phyloP scores from a whole-genome alignment of 2,797 vertebrate genomes.

The Capromys pilorides region DNA sequence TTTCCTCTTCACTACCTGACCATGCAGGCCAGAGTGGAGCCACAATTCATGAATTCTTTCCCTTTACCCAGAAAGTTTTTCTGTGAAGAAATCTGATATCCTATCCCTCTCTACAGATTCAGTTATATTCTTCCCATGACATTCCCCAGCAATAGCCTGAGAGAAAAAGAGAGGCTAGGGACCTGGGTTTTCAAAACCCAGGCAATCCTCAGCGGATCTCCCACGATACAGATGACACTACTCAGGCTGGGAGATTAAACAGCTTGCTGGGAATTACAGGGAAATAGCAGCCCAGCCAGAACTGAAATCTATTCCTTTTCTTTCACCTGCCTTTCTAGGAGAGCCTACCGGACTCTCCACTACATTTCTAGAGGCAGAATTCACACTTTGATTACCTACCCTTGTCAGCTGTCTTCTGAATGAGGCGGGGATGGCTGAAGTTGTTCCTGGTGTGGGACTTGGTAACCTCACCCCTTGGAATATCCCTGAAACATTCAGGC shows the following conservation, averaged over 20 bases:
- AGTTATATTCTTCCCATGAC: not conserved
- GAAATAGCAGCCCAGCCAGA: not conserved
- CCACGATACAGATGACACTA: not conserved
- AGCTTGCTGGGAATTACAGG: not conserved
- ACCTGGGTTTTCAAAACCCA: not conserved
- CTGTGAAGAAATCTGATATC: not conserved
- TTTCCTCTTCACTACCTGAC: not conserved
- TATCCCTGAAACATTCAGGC: not conserved
- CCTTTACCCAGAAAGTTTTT: not conserved
- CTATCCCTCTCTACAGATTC: not conserved
- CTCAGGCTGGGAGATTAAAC: not conserved
- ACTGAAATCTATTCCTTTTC: not conserved
- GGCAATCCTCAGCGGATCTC: not conserved
- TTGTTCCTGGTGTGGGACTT: not conserved
- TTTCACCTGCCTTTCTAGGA: not conserved
- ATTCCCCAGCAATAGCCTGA: not conserved
- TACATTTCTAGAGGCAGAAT: not conserved
- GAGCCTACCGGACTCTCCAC: not conserved
- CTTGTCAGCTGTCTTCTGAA: conserved; percentile 3
- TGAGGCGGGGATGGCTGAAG: not conserved
- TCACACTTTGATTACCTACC: not conserved
- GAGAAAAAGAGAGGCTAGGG: not conserved
- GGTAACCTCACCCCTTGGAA: not conserved
- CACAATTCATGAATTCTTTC: not conserved
- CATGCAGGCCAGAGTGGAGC: not conserved